A percentile compares a stretch with the other conserved stretches of the same genome.
phyloP scores from a whole-genome alignment of 1,140 invertebrate genomes.

The Metopolophium dirhodum region DNA sequence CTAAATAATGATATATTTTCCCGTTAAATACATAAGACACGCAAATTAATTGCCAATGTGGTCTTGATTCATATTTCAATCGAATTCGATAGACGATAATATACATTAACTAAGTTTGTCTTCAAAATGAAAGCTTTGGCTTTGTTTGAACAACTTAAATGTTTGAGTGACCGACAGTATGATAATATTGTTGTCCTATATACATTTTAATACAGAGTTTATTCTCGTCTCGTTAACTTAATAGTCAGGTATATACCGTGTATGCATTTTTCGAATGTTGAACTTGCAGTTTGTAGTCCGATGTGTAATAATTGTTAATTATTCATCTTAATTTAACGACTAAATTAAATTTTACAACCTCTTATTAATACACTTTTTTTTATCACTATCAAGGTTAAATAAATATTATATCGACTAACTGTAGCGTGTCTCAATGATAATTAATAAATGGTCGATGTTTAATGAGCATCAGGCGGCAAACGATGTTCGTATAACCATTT shows the following conservation, averaged over 20 bases:
- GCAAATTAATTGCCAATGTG: neutral
- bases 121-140: neutral
- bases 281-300: neutral
- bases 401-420: neutral
- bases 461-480: neutral
- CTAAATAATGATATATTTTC: neutral
- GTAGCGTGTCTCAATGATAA: neutral
- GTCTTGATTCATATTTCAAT: neutral
- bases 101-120: neutral
- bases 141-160: neutral
- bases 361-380: neutral
- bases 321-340: neutral
- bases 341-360: neutral
- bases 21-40: neutral
- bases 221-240: neutral
- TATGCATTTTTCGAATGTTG: neutral
- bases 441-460: neutral
- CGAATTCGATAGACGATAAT: neutral
- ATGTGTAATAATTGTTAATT: neutral
- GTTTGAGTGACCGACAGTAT: neutral
- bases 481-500: neutral
- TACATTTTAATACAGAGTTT: neutral
- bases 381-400: constrained; percentile 17
- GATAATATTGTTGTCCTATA: neutral
- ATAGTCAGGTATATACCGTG: neutral